Percentiles rank a stretch among this genome's conserved stretches.
Evolutionary conservation across 2,888 invertebrate species (phyloP).

Genomic region (Drosophila nr. perissopoda): DNA sequence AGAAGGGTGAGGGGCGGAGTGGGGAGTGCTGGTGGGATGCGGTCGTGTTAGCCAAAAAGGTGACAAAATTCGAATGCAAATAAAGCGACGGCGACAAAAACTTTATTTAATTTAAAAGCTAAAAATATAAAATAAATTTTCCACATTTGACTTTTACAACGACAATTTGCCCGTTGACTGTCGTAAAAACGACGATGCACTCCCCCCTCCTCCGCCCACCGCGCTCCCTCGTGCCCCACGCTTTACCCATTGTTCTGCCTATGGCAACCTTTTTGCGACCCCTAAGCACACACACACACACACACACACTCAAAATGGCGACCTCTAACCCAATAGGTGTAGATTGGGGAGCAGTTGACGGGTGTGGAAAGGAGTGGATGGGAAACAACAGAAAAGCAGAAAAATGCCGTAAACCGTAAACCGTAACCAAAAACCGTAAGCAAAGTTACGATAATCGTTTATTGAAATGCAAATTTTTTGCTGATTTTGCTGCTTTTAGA

Average conservation of each 20-base stretch:
- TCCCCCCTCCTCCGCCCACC: neutral
- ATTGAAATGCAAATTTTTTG: constrained; percentile 85
- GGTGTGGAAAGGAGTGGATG: neutral
- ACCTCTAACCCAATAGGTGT: constrained; percentile 41
- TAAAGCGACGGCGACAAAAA: constrained; percentile 57
- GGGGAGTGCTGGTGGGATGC: neutral
- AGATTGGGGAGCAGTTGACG: neutral
- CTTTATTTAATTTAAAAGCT: constrained; percentile 78
- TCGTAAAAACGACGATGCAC: constrained; percentile 65
- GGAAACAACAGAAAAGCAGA: constrained; percentile 5
- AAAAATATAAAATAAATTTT: constrained; percentile 79
- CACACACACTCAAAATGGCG: constrained; percentile 32
- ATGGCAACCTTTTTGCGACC: constrained; percentile 56
- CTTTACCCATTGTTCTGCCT: constrained; percentile 44
- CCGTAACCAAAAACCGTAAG: constrained; percentile 78
- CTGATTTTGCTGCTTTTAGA: constrained; percentile 83
- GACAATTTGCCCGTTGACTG: constrained; percentile 72
- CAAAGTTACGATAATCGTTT: constrained; percentile 83
- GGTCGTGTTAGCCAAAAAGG: constrained; percentile 29
- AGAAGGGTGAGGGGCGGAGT: fast-evolving
- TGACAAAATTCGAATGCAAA: constrained; percentile 71
- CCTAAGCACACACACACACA: constrained; percentile 35
- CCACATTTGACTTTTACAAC: constrained; percentile 78
- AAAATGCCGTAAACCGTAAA: constrained; percentile 57
- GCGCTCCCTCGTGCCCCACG: neutral